These are phyloP conservation scores for Adelognathus sp. DNA, from an alignment of 2,888 invertebrate species.

Conservation along the genomic window DNA sequence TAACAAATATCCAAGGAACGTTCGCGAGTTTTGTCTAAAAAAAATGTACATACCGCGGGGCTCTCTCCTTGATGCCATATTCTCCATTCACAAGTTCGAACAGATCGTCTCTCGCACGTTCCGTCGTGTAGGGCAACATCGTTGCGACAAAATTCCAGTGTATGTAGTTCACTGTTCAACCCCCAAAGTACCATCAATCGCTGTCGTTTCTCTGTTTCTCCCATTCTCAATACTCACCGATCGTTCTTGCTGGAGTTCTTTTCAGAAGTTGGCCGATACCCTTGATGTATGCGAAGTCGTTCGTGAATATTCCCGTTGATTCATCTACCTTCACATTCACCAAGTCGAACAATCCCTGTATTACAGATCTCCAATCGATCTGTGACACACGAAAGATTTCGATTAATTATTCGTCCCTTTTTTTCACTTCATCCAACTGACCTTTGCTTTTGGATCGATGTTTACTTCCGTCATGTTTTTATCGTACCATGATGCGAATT, in stretches of 20 bases:
- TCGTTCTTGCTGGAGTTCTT: slow-evolving; percentile 50
- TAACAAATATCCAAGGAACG: neutral
- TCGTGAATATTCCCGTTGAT: neutral
- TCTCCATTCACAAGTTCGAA: slow-evolving; percentile 20
- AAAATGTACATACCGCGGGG: slow-evolving; percentile 42
- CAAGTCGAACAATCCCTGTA: slow-evolving; percentile 38
- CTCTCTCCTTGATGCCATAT: slow-evolving; percentile 41
- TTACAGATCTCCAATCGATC: slow-evolving; percentile 37
- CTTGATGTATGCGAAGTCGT: neutral
- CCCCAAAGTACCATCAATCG: neutral
- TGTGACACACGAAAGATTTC: neutral
- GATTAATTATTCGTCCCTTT: neutral
- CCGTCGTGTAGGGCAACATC: slow-evolving; percentile 52
- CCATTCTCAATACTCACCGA: slow-evolving; percentile 57
- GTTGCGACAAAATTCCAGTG: slow-evolving; percentile 62
- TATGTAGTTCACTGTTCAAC: slow-evolving; percentile 60
- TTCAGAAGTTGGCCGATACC: slow-evolving; percentile 42
- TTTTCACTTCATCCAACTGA: neutral
- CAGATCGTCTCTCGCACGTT: slow-evolving; percentile 35
- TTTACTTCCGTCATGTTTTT: slow-evolving; percentile 13
- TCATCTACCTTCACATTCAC: slow-evolving; percentile 34
- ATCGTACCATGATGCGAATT: slow-evolving; percentile 39
- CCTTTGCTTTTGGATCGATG: slow-evolving; percentile 18
- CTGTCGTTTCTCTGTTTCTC: too few relatives aligned
- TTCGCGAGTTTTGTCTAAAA: neutral